These are phyloP conservation scores for Biston betularia DNA, from an alignment of 2,888 invertebrate genomes.

Conservation along the genomic window DNA sequence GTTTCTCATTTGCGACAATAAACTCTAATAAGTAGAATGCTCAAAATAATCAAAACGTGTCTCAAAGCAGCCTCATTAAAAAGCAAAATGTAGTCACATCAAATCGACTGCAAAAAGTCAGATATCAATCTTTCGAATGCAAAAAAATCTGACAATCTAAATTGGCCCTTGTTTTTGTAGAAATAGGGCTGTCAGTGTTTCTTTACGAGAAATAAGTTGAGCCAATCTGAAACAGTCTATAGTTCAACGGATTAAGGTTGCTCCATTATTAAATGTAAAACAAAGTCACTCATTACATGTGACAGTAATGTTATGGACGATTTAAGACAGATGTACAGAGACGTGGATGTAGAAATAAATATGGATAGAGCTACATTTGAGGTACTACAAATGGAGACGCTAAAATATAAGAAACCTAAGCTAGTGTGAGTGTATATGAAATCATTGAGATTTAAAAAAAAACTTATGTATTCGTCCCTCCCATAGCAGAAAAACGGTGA, in stretches of 20 bases:
- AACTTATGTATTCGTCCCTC: too few relatives aligned
- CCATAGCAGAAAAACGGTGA: too few relatives aligned
- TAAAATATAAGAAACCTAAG: too few relatives aligned
- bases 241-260: slow-evolving; percentile 17
- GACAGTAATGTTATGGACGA: slow-evolving; percentile 67
- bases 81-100: slow-evolving; percentile 38
- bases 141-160: slow-evolving; percentile 40
- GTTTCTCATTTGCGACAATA: neutral
- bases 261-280: slow-evolving; percentile 12
- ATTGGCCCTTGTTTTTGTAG: slow-evolving; percentile 5
- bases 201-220: slow-evolving; percentile 30
- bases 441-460: too few relatives aligned
- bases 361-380: neutral
- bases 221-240: neutral
- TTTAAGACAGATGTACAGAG: slow-evolving; percentile 67
- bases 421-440: too few relatives aligned
- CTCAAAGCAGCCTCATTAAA: slow-evolving; percentile 41
- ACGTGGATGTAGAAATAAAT: neutral
- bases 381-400: too few relatives aligned
- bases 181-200: slow-evolving; percentile 46
- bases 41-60: slow-evolving; percentile 28
- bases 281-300: slow-evolving; percentile 56
- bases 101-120: slow-evolving; percentile 60
- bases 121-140: slow-evolving; percentile 66
- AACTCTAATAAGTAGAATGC: slow-evolving; percentile 1